Evolutionary conservation across 2,888 invertebrate genomes (phyloP).

Genomic region (Morpho achilles): DNA sequence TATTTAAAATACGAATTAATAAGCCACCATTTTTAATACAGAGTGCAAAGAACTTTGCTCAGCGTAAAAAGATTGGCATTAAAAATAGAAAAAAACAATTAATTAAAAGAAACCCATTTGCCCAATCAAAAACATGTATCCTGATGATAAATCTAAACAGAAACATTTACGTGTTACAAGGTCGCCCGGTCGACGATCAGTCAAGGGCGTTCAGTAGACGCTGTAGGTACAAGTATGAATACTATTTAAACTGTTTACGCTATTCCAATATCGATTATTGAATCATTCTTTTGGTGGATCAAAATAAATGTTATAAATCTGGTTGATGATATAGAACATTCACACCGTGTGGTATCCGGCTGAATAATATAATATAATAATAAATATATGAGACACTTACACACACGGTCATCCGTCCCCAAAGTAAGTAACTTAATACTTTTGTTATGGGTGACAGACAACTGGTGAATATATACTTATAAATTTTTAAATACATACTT

Average conservation of each 20-base stretch:
- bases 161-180: conserved; percentile 67
- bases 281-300: conserved; percentile 16
- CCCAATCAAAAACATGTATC: conserved; percentile 46
- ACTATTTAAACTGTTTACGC: conserved; percentile 47
- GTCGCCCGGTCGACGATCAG: conserved; percentile 71
- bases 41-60: not conserved
- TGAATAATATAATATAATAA: too few species aligned
- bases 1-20: too few species aligned
- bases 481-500: too few species aligned
- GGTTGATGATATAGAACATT: too few species aligned
- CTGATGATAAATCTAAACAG: conserved; percentile 61
- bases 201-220: conserved; percentile 74
- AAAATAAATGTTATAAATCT: not conserved
- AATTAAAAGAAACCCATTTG: conserved; percentile 14
- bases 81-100: conserved; percentile 28
- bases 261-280: conserved; percentile 29
- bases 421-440: too few species aligned
- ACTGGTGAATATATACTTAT: too few species aligned
- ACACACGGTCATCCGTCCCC: too few species aligned
- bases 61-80: conserved; percentile 15
- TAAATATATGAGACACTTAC: too few species aligned
- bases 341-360: too few species aligned
- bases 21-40: not conserved
- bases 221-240: conserved; percentile 40
- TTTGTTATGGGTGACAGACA: too few species aligned